phyloP scores from a whole-genome alignment of 2,888 invertebrate genomes.

The Coecobrya sp. region DNA sequence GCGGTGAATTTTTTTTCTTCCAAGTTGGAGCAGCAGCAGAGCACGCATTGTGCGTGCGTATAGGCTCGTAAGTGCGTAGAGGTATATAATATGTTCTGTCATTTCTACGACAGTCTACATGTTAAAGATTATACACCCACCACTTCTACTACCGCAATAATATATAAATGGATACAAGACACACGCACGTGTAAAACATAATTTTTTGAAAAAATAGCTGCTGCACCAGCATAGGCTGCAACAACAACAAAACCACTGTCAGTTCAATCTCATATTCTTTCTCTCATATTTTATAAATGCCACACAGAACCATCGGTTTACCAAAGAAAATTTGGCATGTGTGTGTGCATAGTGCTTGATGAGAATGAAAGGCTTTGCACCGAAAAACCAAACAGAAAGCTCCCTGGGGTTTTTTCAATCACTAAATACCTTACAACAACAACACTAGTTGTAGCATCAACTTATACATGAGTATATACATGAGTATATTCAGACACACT shows the following conservation, averaged over 20 bases:
- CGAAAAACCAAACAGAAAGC: background rate
- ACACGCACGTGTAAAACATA: constrained; percentile 32
- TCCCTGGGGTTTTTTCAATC: constrained; percentile 67
- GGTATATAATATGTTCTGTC: background rate
- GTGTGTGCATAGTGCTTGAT: background rate
- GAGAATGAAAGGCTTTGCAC: constrained; percentile 45
- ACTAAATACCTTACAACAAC: constrained; percentile 48
- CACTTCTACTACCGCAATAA: too few species aligned
- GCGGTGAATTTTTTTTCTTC: background rate
- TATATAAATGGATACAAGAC: background rate
- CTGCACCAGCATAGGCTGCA: background rate
- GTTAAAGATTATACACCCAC: too few species aligned
- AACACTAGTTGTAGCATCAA: background rate
- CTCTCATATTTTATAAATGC: constrained; percentile 17
- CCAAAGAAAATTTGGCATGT: background rate
- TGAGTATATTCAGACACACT: background rate
- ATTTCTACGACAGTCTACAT: background rate
- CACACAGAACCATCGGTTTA: constrained; percentile 24
- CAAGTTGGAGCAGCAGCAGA: background rate
- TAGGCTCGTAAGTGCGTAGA: background rate
- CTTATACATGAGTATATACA: background rate
- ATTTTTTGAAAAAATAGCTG: background rate
- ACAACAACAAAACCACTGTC: constrained; percentile 25
- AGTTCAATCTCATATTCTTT: constrained; percentile 39
- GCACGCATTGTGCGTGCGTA: background rate